Evolutionary conservation across 2,888 invertebrate genomes (phyloP), one percentile per base, ranked within the genome.

Genomic region (Maniola hyperantus): DNA sequence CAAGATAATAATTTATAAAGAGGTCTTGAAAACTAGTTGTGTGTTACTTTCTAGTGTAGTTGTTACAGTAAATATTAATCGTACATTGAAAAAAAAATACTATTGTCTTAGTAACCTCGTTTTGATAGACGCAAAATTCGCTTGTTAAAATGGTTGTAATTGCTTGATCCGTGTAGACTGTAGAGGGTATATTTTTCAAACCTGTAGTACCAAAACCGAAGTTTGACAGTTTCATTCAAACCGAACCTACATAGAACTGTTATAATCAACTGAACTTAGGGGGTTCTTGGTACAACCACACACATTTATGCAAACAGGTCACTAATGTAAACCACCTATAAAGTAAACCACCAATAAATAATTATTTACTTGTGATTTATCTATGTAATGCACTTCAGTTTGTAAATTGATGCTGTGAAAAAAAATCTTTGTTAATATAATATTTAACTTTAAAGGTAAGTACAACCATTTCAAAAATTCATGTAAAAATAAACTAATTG

Each of bases 1-100:
- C 77, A 76, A 73, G 74, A 72, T 77, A 77, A 76, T 73, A 72
- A 72, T 67, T 73, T 75, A 71, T 76, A 74, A 74, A 73, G 75
- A 75, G 71, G 73, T 74, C 73, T 71, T 73, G 65, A 51, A 65
- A 68, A 63, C 60, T 64, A 66, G 65, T 54, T 60, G 65, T 66
- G 59, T 66, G 64, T 53, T 73, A 69, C 55, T 70, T 72, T 55
- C n/a, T 70, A 70, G 65, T 44, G 26, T 66, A 62, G 67, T 44
- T 69, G 61, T 73, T 64, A 66, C 58, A 66, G 51, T 51, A 39
- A 48, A 58, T 58, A 54, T 53, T 55, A 58, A 46, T 11, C 36
- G 62, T 51, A 51, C n/a, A 63, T 51, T 44, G n/a, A 34, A 15
- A 20, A 42, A 36, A 34, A 33, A 13, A 10, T 10, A 48, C 18